Base-by-base conservation (phyloP, 1,140 invertebrate genomes). In the Paraescarpia echinospica region DNA sequence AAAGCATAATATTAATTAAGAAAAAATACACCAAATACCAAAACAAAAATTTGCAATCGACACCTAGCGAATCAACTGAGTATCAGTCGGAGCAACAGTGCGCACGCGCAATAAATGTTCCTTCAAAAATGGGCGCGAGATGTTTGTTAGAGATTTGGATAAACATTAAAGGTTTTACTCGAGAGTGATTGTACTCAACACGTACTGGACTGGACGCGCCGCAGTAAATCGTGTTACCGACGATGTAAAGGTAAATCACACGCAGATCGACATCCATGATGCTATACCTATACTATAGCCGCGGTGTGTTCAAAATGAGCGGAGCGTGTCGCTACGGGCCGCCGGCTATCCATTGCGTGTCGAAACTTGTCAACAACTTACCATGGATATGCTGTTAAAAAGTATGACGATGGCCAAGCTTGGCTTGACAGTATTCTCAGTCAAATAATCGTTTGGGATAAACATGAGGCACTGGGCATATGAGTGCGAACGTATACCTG, bases 291-390 rank as follows among this genome's bases (percentile, higher is more conserved):
- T n/a, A 51, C 48, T 51, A 77, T 2, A 77, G 59, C 22, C 59
- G 27, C 9, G 59, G 59, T 77, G 59, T 27, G 59, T 77, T 77
- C 18, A 77, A 77, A 77, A 41, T 6, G 4, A 51, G 59, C 22
- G 59, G 59, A 77, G 59, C 59, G 59, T 77, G 59, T 77, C 59
- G 59, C 59, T 77, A 77, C 59, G 59, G 59, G 59, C 59, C 59
- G 59, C 59, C 59, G 59, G 59, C 8, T 18, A 77, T 77, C 59
- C 59, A 31, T 31, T 77, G 59, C 59, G 27, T 77, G 59, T 77
- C 59, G 59, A 77, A 77, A 77, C 59, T 77, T 77, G 59, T 77
- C 59, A 77, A 77, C 59, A 77, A 77, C 59, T 77, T 77, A 77
- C 59, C 59, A 31, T 77, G 59, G 59, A 77, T 77, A 77, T 77